These are phyloP conservation scores for Carlito syrichta DNA, from an alignment of 2,113 vertebrate species.

Conservation along the genomic window DNA sequence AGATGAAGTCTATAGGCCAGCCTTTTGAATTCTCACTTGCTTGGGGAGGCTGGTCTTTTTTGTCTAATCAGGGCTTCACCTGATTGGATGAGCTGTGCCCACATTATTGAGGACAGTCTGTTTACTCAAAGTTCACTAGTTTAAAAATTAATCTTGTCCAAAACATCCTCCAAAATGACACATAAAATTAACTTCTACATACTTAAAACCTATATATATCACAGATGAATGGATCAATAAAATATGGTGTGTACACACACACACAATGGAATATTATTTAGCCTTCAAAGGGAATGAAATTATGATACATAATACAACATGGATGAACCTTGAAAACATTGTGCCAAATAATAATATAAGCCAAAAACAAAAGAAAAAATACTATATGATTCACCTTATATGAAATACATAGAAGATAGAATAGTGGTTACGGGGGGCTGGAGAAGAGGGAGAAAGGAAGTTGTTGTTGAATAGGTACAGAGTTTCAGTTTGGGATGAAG, in stretches of 20 bases:
- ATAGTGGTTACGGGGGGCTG: neutral
- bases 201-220: neutral
- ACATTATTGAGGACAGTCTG: neutral
- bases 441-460: neutral
- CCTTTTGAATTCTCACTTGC: neutral
- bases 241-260: neutral
- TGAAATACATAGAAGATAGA: neutral
- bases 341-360: neutral
- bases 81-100: neutral
- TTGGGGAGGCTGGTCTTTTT: neutral
- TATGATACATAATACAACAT: neutral
- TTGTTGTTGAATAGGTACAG: neutral
- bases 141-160: neutral
- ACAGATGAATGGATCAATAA: neutral
- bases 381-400: neutral
- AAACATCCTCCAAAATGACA: neutral
- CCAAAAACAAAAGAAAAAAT: neutral
- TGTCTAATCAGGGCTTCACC: neutral
- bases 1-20: neutral
- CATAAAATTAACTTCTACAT: neutral
- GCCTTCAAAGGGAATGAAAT: neutral
- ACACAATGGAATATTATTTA: neutral
- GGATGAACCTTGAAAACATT: neutral
- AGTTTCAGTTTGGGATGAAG: neutral
- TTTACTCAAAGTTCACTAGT: neutral